These are phyloP conservation scores for Hystrix cristata DNA, from an alignment of 2,113 vertebrate species.

Conservation along the genomic window DNA sequence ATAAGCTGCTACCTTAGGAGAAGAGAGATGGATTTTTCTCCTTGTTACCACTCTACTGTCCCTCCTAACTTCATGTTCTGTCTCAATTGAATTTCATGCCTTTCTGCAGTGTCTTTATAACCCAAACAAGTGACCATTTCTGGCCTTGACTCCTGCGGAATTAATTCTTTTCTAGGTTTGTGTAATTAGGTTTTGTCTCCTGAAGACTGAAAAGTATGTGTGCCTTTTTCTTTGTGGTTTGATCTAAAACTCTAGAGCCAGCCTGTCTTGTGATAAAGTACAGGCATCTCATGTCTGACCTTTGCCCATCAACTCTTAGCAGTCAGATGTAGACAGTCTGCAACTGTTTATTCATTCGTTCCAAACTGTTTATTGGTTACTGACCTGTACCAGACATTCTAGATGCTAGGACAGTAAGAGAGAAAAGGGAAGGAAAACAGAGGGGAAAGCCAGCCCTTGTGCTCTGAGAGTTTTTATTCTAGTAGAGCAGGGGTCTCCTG, in stretches of 20 bases:
- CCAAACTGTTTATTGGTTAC: conserved; percentile 3
- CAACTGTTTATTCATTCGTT: background rate
- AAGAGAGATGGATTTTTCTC: background rate
- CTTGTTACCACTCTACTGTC: background rate
- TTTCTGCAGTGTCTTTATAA: background rate
- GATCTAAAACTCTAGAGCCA: background rate
- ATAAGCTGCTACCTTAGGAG: background rate
- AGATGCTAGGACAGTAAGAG: background rate
- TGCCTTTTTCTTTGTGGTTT: background rate
- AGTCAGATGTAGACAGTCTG: background rate
- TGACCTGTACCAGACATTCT: background rate
- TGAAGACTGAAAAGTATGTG: background rate
- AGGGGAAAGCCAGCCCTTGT: background rate
- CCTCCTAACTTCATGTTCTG: background rate
- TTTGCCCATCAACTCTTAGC: background rate
- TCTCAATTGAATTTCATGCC: background rate
- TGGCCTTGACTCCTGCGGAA: background rate
- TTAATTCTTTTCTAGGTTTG: background rate
- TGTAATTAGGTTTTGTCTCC: background rate
- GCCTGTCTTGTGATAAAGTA: background rate
- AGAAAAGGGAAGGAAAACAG: background rate
- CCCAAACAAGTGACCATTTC: background rate
- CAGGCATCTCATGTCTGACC: background rate
- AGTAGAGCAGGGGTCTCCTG: background rate
- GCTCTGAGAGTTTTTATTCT: background rate